Conservation (phyloP, 2,113 vertebrate genomes). For the Gracilinanus agilis region DNA sequence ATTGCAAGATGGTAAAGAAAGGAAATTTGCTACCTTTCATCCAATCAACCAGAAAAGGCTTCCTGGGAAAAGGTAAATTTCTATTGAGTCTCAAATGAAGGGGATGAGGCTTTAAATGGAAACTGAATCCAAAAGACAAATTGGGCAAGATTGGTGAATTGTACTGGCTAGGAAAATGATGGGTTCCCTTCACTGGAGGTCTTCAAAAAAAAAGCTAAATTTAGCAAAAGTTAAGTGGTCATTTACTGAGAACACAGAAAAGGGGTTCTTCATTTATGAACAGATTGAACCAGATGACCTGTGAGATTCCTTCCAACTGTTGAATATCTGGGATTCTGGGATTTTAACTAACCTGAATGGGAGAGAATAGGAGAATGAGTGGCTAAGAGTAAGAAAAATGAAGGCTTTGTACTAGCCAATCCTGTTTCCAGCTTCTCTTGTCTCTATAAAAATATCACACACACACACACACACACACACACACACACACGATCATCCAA, state of each 20-base stretch:
- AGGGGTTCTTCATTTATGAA: background rate
- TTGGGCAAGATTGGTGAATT: background rate
- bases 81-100: background rate
- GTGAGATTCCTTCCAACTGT: background rate
- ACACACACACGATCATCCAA: background rate
- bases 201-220: background rate
- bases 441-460: background rate
- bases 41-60: background rate
- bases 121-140: background rate
- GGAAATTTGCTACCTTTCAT: background rate
- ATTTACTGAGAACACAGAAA: background rate
- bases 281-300: background rate
- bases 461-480: no score
- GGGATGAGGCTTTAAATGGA: background rate
- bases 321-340: background rate
- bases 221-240: background rate
- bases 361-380: background rate
- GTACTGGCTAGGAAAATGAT: background rate
- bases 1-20: background rate
- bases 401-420: background rate
- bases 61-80: background rate
- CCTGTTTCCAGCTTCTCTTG: background rate
- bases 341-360: background rate
- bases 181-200: background rate
- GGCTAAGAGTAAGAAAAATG: background rate